Evolutionary conservation across 2,888 invertebrate genomes (phyloP), one percentile per base, ranked within the genome.

Genomic region (Calameuta pallipes): DNA sequence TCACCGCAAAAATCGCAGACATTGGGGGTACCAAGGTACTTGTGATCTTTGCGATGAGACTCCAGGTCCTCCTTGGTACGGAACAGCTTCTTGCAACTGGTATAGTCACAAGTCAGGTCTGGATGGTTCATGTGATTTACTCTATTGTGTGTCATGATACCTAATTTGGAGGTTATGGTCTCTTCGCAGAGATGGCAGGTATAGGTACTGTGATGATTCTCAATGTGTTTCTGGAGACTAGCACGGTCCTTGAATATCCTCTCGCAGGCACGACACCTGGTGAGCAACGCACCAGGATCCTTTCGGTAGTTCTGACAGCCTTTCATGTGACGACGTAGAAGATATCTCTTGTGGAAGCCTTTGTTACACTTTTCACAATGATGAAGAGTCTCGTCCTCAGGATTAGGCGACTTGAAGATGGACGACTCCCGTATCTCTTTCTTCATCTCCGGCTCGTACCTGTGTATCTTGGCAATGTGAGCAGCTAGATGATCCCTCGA

Each of bases 1-100:
- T 94, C 94, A 1, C 93, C 94, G 82, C 94, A 94, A 83, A 93
- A 94, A 81, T 93, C 93, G 81, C 94, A 94, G 4, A 93, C 92
- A 84, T 93, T 93, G 0, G 92, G 92, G 37, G 91, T 92, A 31
- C 85, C 86, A 70, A 90, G 91, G 81, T 90, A 90, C 33, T 92
- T 89, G 83, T 94, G 94, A 83, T 94, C 93, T n/a, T 91, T 90
- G 71, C 91, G 89, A 83, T 94, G 94, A 12, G 92, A 90, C 75
- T 92, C 89, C 30, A 94, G 87, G 85, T 94, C 94, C 23, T 92
- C 92, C 78, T 92, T 92, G 4, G 92, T 92, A 13, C 94, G 90
- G 77, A 94, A 91, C 9, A 94, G 91, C 82, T 93, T 93, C 12
- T 92, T 92, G 84, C 94, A 94, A 75, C 86, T 90, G 11, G 83